These are phyloP conservation scores for Heliopora coerulea DNA, from an alignment of 92 coral and sea anemone genomes.

Conservation along the genomic window DNA sequence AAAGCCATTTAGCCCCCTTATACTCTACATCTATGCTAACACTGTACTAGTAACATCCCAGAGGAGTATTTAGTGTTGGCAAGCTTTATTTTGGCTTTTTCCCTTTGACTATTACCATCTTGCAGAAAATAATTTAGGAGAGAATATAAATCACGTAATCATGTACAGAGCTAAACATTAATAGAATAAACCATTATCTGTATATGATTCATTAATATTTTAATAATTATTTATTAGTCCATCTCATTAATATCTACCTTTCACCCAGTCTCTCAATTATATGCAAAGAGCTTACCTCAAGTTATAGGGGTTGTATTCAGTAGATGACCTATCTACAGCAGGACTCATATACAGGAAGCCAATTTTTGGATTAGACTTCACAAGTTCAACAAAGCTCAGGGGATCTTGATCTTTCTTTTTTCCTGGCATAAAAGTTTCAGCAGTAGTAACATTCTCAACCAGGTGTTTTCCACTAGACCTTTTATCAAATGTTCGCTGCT, in stretches of 20 bases:
- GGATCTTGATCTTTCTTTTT: slow-evolving; percentile 62
- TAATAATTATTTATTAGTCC: no score
- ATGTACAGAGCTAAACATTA: no score
- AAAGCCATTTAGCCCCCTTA: no score
- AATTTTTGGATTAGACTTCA: slow-evolving; percentile 76
- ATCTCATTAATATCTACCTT: not conserved
- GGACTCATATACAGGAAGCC: slow-evolving; percentile 95
- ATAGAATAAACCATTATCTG: no score
- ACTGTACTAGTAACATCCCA: no score
- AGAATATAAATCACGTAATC: no score
- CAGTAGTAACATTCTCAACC: slow-evolving; percentile 43
- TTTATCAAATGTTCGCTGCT: slow-evolving; percentile 73
- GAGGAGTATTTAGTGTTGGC: no score
- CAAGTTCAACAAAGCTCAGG: slow-evolving; percentile 65
- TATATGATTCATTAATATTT: no score
- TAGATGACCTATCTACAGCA: slow-evolving; percentile 92
- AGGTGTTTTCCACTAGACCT: slow-evolving; percentile 47
- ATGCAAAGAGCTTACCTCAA: slow-evolving; percentile 69
- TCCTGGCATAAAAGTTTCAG: slow-evolving; percentile 45
- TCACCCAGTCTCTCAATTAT: not conserved
- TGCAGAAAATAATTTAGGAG: no score
- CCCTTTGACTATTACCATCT: no score
- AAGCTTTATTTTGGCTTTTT: no score
- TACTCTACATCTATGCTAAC: no score
- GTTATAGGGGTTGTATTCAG: slow-evolving; percentile 93